These are phyloP conservation scores for Myiagra hebetior DNA, from an alignment of 2,113 vertebrate species.

Conservation along the genomic window DNA sequence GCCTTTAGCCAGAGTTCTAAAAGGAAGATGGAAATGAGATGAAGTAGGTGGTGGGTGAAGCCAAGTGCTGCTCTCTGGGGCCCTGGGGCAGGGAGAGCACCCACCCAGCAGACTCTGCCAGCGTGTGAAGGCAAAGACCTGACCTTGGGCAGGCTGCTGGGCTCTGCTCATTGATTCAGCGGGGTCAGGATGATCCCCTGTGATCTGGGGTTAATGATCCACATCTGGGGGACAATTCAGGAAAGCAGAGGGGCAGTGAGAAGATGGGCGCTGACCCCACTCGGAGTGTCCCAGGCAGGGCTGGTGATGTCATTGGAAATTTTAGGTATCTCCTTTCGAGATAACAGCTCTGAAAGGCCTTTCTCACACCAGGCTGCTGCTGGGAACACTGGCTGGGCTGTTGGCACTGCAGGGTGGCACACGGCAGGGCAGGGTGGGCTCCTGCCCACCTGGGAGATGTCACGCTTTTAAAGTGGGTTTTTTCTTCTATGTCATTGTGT, in stretches of 20 bases:
- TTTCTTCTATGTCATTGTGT: constrained; percentile 23
- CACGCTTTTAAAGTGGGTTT: background rate
- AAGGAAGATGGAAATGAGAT: background rate
- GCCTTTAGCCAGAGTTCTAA: background rate
- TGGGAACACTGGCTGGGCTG: background rate
- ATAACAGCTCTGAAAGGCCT: background rate
- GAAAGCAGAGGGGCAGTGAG: accelerated
- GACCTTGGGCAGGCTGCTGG: background rate
- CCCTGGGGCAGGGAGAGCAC: background rate
- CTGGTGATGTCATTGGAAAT: background rate
- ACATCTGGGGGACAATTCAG: background rate
- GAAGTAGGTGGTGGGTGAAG: background rate
- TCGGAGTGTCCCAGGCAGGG: accelerated
- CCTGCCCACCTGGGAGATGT: background rate
- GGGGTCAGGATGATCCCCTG: background rate
- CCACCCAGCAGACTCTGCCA: background rate
- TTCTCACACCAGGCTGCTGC: background rate
- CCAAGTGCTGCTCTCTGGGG: background rate
- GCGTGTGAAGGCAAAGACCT: background rate
- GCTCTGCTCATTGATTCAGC: background rate
- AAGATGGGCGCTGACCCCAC: background rate
- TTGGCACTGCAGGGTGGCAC: background rate
- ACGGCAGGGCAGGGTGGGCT: background rate
- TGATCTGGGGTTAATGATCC: background rate
- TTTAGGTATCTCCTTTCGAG: background rate